Conservation (phyloP, 2,888 invertebrate genomes). For the Chloromyia formosa region DNA sequence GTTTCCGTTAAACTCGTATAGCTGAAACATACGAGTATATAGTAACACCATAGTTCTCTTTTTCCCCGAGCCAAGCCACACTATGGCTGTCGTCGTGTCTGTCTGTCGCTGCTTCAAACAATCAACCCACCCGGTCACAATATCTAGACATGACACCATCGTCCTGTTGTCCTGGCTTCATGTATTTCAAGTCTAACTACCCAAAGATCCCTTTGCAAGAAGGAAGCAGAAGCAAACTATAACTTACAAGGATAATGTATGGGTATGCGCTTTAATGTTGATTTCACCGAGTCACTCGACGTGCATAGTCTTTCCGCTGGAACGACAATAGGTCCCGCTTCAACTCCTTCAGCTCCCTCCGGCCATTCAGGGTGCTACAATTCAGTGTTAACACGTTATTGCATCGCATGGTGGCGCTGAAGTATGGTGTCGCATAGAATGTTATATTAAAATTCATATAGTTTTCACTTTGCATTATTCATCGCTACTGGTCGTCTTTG, state of each 20-base stretch:
- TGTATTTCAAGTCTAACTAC: conserved; percentile 12
- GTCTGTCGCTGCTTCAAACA: neutral
- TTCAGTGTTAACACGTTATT: conserved; percentile 38
- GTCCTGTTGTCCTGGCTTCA: conserved; percentile 16
- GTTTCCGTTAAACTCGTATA: neutral
- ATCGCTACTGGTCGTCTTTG: neutral
- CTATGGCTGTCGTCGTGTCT: neutral
- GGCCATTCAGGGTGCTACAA: neutral
- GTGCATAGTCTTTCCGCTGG: neutral
- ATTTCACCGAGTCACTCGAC: conserved; percentile 1
- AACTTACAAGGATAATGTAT: conserved; percentile 21
- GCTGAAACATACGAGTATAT: too few relatives aligned
- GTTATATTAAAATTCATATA: conserved; percentile 42
- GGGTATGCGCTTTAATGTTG: conserved; percentile 16
- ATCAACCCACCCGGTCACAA: neutral
- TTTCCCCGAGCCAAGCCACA: neutral
- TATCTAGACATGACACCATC: conserved; percentile 21
- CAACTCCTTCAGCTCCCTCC: neutral
- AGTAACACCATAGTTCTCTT: neutral
- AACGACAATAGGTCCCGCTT: neutral
- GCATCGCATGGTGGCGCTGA: conserved; percentile 30
- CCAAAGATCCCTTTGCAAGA: conserved; percentile 29
- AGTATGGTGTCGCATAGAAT: conserved; percentile 38
- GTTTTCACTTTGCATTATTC: conserved; percentile 42
- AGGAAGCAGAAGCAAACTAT: conserved; percentile 3